phyloP scores from a whole-genome alignment of 2,888 invertebrate genomes.

The Stenodera caucasica region DNA sequence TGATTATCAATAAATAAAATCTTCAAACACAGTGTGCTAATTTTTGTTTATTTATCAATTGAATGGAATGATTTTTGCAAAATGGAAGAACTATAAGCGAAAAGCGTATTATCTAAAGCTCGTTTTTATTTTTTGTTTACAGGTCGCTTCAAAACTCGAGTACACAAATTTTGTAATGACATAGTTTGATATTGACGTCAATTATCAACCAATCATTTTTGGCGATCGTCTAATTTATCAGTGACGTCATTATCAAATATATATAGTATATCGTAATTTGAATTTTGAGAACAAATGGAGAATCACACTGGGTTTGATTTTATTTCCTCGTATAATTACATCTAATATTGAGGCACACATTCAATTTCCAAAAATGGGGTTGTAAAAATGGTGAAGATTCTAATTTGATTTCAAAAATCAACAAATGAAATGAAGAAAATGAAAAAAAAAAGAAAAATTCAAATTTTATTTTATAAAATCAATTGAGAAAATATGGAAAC shows the following conservation, averaged over 20 bases:
- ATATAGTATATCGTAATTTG: too few relatives aligned
- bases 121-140: not conserved
- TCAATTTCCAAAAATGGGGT: slow-evolving; percentile 22
- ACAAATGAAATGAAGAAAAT: not conserved
- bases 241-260: too few relatives aligned
- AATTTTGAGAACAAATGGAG: slow-evolving; percentile 2
- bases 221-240: too few relatives aligned
- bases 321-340: not conserved
- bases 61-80: not conserved
- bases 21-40: slow-evolving; percentile 23
- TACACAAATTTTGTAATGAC: too few relatives aligned
- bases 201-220: too few relatives aligned
- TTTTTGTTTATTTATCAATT: not conserved
- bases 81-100: not conserved
- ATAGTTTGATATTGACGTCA: too few relatives aligned
- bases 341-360: slow-evolving; percentile 25
- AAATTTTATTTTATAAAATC: slow-evolving; percentile 7
- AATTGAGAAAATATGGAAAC: slow-evolving; percentile 13
- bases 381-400: slow-evolving; percentile 2
- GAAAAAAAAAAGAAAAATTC: not conserved
- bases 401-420: not conserved
- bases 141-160: not conserved
- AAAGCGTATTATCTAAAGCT: slow-evolving; percentile 3
- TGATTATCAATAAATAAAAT: not conserved
- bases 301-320: slow-evolving; percentile 23